Evolutionary conservation across 1,140 invertebrate genomes (phyloP), one percentile per base, ranked within the genome.

Genomic region (Agraylea sexmaculata): DNA sequence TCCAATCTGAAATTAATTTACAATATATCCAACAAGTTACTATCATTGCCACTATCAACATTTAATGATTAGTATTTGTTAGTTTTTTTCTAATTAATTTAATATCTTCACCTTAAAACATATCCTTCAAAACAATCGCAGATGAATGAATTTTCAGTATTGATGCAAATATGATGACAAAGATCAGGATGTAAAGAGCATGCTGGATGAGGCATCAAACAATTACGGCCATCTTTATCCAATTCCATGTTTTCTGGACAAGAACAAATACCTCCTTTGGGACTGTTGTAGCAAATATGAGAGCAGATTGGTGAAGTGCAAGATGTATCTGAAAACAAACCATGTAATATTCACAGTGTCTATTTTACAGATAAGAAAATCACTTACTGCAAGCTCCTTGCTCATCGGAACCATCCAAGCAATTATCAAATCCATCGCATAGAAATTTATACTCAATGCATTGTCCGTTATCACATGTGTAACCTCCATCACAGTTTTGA

Each of bases 51-150:
- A 21, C 27, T 11, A 22, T 2, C 2, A 15, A 7, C 17, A 16
- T 13, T 30, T 31, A 12, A 8, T 10, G 19, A 18, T 20, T 8
- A 32, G 25, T 6, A 20, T 6, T 7, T 39, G 12, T 10, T 34
- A n/a, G n/a, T n/a, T n/a, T n/a, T n/a, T n/a, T 39, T 45, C 2
- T n/a, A 10, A 6, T n/a, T 15, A 10, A 10, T n/a, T 10, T 8
- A 10, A n/a, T 10, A 8, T 15, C 6, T 27, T 45, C 25, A 64
- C 66, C 69, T 62, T 13, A 88, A 62, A 1, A 74, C 62, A 55
- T 83, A 95, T 1, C 82, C 87, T 1, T 75, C 60, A 11, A 69
- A 66, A 59, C 92, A 93, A 12, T 72, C 72, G 56, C 92, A 96
- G 2, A 64, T 54, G 1, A 59, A 61, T 1, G 58, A 57, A 12